A percentile compares a stretch with the other conserved stretches of the same genome.
Evolutionary conservation across 2,797 vertebrate species (phyloP).

Genomic region (Sebastes oblongus): DNA sequence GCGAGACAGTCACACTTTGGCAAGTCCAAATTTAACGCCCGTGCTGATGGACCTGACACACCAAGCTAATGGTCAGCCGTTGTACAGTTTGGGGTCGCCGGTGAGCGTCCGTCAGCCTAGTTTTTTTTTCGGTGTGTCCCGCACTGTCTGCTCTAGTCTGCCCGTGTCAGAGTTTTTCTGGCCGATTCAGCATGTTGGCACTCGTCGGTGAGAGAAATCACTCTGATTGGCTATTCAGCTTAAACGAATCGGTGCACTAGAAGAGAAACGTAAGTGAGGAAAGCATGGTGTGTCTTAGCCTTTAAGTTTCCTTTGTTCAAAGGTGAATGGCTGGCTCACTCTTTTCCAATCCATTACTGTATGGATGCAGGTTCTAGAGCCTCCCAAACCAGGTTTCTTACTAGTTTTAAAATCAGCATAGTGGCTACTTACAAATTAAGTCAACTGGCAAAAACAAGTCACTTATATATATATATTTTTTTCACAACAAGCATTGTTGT

Average conservation of each 20-base stretch:
- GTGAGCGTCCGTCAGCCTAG: too few relatives aligned
- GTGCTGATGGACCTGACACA: too few relatives aligned
- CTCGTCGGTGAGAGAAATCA: too few relatives aligned
- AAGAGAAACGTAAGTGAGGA: too few relatives aligned
- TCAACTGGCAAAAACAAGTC: neutral
- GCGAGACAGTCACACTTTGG: neutral
- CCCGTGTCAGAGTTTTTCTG: too few relatives aligned
- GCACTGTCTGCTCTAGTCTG: too few relatives aligned
- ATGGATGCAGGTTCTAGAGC: neutral
- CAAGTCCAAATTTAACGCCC: neutral
- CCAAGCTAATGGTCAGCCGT: too few relatives aligned
- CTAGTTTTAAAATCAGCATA: neutral
- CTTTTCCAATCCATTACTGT: neutral
- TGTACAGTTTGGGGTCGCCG: rapidly evolving
- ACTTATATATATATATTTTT: neutral
- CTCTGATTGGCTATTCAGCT: too few relatives aligned
- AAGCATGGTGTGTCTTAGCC: rapidly evolving
- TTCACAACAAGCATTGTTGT: neutral
- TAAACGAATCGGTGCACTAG: too few relatives aligned
- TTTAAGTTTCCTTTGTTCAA: neutral
- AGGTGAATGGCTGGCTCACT: neutral
- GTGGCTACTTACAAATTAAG: neutral
- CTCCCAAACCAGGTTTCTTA: neutral
- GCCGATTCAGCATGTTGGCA: too few relatives aligned
- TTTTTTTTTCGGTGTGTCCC: too few relatives aligned